Conservation (phyloP, 1,140 invertebrate species). For the Leguminivora glycinivorella region DNA sequence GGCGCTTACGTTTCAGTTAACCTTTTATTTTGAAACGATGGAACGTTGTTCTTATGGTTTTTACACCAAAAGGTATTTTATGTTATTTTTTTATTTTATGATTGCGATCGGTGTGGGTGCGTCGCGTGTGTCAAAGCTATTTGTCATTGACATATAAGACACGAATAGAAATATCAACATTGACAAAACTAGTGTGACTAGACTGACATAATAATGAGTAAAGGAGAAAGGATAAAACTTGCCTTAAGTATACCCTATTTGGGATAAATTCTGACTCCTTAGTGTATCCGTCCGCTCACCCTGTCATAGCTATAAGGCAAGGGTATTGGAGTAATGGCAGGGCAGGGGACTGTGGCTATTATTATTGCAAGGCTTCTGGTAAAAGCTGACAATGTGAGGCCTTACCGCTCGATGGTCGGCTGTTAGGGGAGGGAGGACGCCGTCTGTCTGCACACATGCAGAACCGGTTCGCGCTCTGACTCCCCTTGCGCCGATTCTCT, state of each 20-base stretch:
- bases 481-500: slow-evolving; percentile 67
- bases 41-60: slow-evolving; percentile 79
- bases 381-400: slow-evolving; percentile 70
- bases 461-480: slow-evolving; percentile 75
- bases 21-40: slow-evolving; percentile 78
- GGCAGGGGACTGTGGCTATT: slow-evolving; percentile 53
- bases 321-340: neutral
- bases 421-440: slow-evolving; percentile 69
- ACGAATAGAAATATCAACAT: slow-evolving; percentile 38
- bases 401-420: slow-evolving; percentile 70
- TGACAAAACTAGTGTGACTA: slow-evolving; percentile 36
- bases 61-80: slow-evolving; percentile 79
- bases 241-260: slow-evolving; percentile 21
- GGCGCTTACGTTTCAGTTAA: slow-evolving; percentile 76
- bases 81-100: slow-evolving; percentile 76
- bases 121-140: slow-evolving; percentile 65
- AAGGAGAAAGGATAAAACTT: slow-evolving; percentile 39
- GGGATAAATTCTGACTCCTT: neutral
- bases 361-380: slow-evolving; percentile 73
- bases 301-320: slow-evolving; percentile 6
- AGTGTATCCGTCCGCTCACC: slow-evolving; percentile 8
- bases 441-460: slow-evolving; percentile 78
- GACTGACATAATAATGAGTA: slow-evolving; percentile 37
- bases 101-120: slow-evolving; percentile 68
- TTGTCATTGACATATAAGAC: slow-evolving; percentile 42